Percentiles rank a stretch among this genome's conserved stretches.
These are phyloP conservation scores for Muscidifurax raptorellus DNA, from an alignment of 1,140 invertebrate species.

Conservation along the genomic window DNA sequence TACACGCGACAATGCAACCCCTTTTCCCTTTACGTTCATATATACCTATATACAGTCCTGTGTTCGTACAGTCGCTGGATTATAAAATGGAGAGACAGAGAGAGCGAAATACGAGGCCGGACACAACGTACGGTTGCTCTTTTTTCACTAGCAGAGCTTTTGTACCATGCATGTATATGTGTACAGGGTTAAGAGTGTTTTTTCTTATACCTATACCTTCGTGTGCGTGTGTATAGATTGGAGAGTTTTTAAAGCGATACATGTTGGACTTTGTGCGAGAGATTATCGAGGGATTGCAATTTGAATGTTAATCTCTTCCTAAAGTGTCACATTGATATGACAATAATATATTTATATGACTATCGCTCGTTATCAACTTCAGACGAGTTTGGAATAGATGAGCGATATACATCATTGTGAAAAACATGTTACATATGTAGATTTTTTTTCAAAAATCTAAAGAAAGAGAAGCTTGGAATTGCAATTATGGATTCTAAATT, in stretches of 20 bases:
- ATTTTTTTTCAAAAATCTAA: too few species aligned
- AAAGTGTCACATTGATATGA: not conserved
- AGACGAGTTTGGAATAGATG: not conserved
- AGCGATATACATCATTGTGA: not conserved
- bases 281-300: too few species aligned
- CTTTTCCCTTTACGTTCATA: conserved; percentile 58
- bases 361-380: conserved; percentile 15
- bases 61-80: conserved; percentile 55
- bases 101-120: conserved; percentile 56
- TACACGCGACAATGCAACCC: conserved; percentile 71
- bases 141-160: not conserved
- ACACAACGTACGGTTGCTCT: not conserved
- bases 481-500: too few species aligned
- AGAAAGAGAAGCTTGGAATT: too few species aligned
- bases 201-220: not conserved
- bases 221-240: not conserved
- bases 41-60: not conserved
- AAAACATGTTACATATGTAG: too few species aligned
- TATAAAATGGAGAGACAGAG: conserved; percentile 64
- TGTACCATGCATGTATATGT: not conserved
- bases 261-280: too few species aligned
- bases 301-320: too few species aligned
- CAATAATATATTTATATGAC: not conserved
- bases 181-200: not conserved
- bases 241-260: not conserved